Evolutionary conservation across 1,140 invertebrate genomes (phyloP).

Genomic region (Drosophila mojavensis): DNA sequence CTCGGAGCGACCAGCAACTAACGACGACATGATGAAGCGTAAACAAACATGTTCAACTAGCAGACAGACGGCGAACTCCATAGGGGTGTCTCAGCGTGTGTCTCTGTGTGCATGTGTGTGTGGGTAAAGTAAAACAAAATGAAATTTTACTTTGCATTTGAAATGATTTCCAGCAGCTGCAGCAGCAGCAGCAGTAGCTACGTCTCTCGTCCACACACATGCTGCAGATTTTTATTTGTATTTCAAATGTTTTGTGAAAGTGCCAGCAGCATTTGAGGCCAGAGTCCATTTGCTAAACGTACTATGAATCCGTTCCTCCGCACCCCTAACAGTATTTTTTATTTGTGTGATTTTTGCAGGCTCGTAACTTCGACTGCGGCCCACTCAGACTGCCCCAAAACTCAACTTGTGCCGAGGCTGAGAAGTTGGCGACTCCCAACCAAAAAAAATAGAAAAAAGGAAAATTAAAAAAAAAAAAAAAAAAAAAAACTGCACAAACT

Average conservation of each 20-base stretch:
- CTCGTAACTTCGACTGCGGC: slow-evolving; percentile 27
- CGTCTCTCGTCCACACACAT: slow-evolving; percentile 25
- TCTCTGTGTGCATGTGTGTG: not conserved
- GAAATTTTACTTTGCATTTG: slow-evolving; percentile 81
- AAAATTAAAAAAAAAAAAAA: slow-evolving; percentile 40
- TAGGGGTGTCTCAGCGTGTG: slow-evolving; percentile 1
- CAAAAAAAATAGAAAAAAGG: slow-evolving; percentile 26
- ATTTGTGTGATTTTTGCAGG: slow-evolving; percentile 69
- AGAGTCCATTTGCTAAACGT: slow-evolving; percentile 76
- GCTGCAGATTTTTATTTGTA: slow-evolving; percentile 78
- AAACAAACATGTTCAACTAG: slow-evolving; percentile 79
- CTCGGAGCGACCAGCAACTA: slow-evolving; percentile 56
- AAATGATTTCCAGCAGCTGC: slow-evolving; percentile 65
- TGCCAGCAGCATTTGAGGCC: slow-evolving; percentile 78
- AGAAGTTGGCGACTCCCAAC: slow-evolving; percentile 31
- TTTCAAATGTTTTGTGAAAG: slow-evolving; percentile 80
- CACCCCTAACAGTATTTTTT: slow-evolving; percentile 51
- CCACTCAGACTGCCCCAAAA: slow-evolving; percentile 36
- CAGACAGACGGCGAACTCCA: slow-evolving; percentile 48
- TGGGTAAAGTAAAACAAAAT: slow-evolving; percentile 77
- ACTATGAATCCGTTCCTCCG: slow-evolving; percentile 9
- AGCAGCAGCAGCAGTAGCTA: slow-evolving; percentile 31
- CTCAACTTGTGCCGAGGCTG: slow-evolving; percentile 52
- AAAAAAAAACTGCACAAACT: slow-evolving; percentile 37
- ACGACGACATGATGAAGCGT: slow-evolving; percentile 82